Percentiles rank a stretch among this genome's conserved stretches.
Evolutionary conservation across 2,888 invertebrate genomes (phyloP).

Genomic region (Pelosia muscerda): DNA sequence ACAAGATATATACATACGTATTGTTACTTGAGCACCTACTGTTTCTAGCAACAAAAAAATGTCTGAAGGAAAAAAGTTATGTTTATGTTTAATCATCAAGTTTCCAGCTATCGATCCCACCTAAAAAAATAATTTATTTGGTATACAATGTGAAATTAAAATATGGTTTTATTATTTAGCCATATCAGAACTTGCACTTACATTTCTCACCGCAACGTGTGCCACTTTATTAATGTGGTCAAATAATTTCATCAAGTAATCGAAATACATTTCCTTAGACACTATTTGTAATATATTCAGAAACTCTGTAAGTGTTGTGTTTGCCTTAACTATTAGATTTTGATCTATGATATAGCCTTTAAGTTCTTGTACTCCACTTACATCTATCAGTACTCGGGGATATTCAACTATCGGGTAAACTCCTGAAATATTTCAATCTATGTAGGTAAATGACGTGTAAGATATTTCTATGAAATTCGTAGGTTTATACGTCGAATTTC

Average conservation of each 20-base stretch:
- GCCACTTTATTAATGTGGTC: constrained; percentile 89
- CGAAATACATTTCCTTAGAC: constrained; percentile 72
- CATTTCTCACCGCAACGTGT: constrained; percentile 90
- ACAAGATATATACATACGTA: constrained; percentile 57
- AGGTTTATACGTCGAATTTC: too few relatives aligned
- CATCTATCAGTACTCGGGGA: constrained; percentile 87
- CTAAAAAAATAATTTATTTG: constrained; percentile 66
- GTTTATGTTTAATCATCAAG: constrained; percentile 88
- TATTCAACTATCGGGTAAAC: constrained; percentile 69
- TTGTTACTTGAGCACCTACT: constrained; percentile 67
- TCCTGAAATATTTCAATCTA: constrained; percentile 70
- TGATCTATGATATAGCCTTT: constrained; percentile 69
- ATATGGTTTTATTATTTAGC: too few relatives aligned
- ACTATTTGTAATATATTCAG: constrained; percentile 75
- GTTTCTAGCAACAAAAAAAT: constrained; percentile 85
- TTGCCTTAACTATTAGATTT: constrained; percentile 85
- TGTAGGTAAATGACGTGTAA: too few relatives aligned
- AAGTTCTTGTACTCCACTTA: constrained; percentile 87
- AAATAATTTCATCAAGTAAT: constrained; percentile 86
- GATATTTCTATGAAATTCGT: too few relatives aligned
- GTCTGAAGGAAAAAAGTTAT: constrained; percentile 90
- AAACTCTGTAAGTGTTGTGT: constrained; percentile 82
- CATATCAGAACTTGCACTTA: constrained; percentile 67
- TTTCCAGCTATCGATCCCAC: constrained; percentile 91
- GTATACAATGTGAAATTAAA: neutral